A percentile compares a stretch with the other conserved stretches of the same genome.
Conservation (phyloP, 2,888 invertebrate genomes). For the Neoscelio sp. region DNA sequence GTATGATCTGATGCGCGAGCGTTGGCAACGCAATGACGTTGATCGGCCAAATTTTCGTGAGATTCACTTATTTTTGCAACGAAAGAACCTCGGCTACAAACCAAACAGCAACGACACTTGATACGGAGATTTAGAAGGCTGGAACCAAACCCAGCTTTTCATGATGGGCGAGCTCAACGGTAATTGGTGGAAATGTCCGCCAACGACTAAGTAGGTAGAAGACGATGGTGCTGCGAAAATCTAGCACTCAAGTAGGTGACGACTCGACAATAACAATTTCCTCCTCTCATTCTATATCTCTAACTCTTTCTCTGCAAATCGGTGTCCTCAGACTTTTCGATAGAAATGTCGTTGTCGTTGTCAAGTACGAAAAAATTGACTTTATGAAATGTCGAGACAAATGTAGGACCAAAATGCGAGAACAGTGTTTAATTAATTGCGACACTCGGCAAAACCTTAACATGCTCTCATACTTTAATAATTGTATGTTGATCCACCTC, state of each 20-base stretch:
- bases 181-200: conserved; percentile 80
- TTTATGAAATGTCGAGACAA: conserved; percentile 24
- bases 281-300: conserved; percentile 36
- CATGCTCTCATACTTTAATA: conserved; percentile 12
- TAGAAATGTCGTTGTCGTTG: conserved; percentile 62
- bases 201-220: conserved; percentile 74
- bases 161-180: conserved; percentile 82
- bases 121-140: conserved; percentile 81
- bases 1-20: conserved; percentile 93
- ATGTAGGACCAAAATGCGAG: conserved; percentile 25
- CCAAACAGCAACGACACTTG: conserved; percentile 79
- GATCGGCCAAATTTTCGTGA: conserved; percentile 92
- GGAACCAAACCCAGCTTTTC: conserved; percentile 81
- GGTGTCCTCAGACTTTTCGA: conserved; percentile 62
- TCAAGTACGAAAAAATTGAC: conserved; percentile 35
- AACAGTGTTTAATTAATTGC: conserved; percentile 28
- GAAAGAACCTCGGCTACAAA: conserved; percentile 88
- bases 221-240: conserved; percentile 53
- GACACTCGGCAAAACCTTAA: background rate
- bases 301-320: conserved; percentile 59
- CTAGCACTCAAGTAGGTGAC: conserved; percentile 67
- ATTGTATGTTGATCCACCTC: conserved; percentile 15
- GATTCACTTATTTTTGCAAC: conserved; percentile 92
- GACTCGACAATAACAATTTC: conserved; percentile 73
- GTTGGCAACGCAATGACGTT: conserved; percentile 92